Conservation (phyloP, 2,797 vertebrate species). For the Ceyx erithaca region DNA sequence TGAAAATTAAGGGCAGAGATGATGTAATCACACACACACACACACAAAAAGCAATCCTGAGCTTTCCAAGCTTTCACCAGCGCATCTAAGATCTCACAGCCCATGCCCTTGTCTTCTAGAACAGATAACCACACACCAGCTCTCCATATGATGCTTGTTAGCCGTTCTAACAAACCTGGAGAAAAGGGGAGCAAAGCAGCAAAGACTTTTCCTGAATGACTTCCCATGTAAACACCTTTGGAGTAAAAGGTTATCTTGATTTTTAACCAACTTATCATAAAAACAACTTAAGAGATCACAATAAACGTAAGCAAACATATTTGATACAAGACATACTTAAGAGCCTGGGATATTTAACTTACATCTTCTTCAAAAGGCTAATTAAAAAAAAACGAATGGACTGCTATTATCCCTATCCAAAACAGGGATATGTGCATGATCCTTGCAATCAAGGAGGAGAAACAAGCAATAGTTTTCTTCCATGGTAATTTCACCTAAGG, state of each 20-base stretch:
- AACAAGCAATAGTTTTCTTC: not conserved
- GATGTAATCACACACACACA: no score
- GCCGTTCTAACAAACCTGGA: not conserved
- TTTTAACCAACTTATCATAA: not conserved
- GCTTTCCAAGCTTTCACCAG: not conserved
- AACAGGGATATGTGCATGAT: not conserved
- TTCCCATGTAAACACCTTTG: not conserved
- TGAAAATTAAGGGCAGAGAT: not conserved
- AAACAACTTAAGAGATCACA: not conserved
- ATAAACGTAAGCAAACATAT: not conserved
- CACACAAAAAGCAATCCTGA: no score
- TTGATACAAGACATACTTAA: not conserved
- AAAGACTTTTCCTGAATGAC: not conserved
- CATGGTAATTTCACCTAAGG: not conserved
- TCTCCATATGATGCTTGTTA: not conserved
- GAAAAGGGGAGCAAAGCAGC: not conserved
- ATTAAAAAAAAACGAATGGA: not conserved
- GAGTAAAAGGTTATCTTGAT: not conserved
- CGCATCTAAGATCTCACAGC: not conserved
- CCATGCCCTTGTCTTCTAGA: not conserved
- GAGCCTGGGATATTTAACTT: not conserved
- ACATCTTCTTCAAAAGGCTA: not conserved
- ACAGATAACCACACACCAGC: not conserved
- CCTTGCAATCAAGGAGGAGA: not conserved
- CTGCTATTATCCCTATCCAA: not conserved